Conservation (phyloP, 1,140 invertebrate genomes). For the Scaptomyza hsui region DNA sequence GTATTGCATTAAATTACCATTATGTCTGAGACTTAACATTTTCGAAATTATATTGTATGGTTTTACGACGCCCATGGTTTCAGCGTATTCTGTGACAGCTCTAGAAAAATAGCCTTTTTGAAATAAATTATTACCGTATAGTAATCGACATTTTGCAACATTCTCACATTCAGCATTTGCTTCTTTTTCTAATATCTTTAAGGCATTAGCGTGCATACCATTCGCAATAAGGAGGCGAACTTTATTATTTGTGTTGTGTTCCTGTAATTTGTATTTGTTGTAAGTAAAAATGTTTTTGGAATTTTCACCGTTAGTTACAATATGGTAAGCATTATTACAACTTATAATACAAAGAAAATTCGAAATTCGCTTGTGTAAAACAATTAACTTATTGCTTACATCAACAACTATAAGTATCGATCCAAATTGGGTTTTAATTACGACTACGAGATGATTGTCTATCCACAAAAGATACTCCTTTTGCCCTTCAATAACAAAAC, state of each 20-base stretch:
- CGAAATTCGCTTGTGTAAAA: slow-evolving; percentile 49
- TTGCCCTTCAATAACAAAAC: slow-evolving; percentile 59
- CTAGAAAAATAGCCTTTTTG: slow-evolving; percentile 23
- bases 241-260: slow-evolving; percentile 31
- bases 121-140: slow-evolving; percentile 64
- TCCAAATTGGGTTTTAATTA: slow-evolving; percentile 20
- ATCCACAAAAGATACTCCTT: slow-evolving; percentile 56
- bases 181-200: slow-evolving; percentile 47
- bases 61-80: slow-evolving; percentile 61
- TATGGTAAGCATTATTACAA: slow-evolving; percentile 20
- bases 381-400: slow-evolving; percentile 63
- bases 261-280: slow-evolving; percentile 35
- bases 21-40: slow-evolving; percentile 48
- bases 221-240: slow-evolving; percentile 40
- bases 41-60: slow-evolving; percentile 62
- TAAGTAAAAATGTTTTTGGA: background rate
- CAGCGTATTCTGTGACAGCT: slow-evolving; percentile 51
- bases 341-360: slow-evolving; percentile 33
- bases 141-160: slow-evolving; percentile 40
- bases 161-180: slow-evolving; percentile 10
- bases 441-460: slow-evolving; percentile 41
- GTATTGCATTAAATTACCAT: slow-evolving; percentile 48
- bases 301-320: slow-evolving; percentile 37
- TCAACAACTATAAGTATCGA: slow-evolving; percentile 48
- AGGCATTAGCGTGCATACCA: slow-evolving; percentile 51